phyloP scores from a whole-genome alignment of 2,888 invertebrate species.

The Drosophila neotestacea region DNA sequence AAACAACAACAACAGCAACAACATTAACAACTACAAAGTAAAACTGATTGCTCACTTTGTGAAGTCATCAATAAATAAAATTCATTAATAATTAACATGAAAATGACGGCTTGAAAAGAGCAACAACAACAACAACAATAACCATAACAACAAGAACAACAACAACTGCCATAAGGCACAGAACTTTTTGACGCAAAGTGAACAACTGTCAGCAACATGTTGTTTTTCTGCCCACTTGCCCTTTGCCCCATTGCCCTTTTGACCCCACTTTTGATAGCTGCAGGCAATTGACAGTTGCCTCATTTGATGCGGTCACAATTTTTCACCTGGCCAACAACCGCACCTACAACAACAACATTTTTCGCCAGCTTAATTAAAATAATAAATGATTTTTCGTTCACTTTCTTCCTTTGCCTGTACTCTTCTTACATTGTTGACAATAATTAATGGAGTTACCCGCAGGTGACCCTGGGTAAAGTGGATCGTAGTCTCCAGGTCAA shows the following conservation, averaged over 20 bases:
- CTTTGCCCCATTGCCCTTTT: not conserved
- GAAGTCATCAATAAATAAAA: constrained; percentile 63
- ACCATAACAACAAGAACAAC: constrained; percentile 15
- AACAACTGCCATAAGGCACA: constrained; percentile 36
- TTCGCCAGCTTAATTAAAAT: constrained; percentile 68
- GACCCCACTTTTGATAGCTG: constrained; percentile 12
- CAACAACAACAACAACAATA: constrained; percentile 32
- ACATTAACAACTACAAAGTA: constrained; percentile 15
- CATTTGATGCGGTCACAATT: constrained; percentile 63
- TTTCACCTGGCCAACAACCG: constrained; percentile 58
- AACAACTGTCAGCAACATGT: constrained; percentile 77
- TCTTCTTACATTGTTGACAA: constrained; percentile 38
- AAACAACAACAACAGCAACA: constrained; percentile 10
- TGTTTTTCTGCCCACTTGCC: constrained; percentile 26
- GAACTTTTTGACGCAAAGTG: constrained; percentile 55
- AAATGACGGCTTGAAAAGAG: constrained; percentile 60
- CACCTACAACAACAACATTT: constrained; percentile 10
- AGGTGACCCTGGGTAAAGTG: constrained; percentile 12
- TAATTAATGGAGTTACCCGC: constrained; percentile 56
- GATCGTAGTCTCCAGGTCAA: constrained; percentile 23
- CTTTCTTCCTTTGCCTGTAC: not conserved
- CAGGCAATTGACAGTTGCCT: constrained; percentile 61
- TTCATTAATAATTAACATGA: constrained; percentile 72
- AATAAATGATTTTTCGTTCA: constrained; percentile 66
- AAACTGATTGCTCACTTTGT: constrained; percentile 58